These are phyloP conservation scores for Subanguina moxae DNA, from an alignment of 1,140 invertebrate genomes.

Conservation along the genomic window DNA sequence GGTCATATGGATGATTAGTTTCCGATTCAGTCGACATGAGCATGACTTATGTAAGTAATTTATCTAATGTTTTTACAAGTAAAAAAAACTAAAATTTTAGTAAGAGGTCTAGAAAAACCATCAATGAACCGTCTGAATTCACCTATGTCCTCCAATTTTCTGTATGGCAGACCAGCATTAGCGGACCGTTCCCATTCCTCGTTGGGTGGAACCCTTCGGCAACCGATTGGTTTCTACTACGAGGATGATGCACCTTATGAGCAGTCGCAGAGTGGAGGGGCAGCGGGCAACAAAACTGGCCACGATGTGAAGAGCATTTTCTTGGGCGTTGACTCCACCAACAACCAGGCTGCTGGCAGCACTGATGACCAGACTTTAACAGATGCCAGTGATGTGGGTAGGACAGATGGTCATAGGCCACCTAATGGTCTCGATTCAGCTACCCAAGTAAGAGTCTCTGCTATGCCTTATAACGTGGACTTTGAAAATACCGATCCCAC, in stretches of 20 bases:
- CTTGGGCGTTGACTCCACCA: conserved; percentile 28
- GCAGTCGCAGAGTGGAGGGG: conserved; percentile 6
- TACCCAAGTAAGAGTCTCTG: neutral
- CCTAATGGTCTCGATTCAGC: neutral
- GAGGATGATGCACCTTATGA: conserved; percentile 45
- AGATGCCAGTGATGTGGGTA: neutral
- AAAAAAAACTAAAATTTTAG: conserved; percentile 14
- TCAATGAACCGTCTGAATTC: conserved; percentile 28
- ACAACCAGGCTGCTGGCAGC: neutral
- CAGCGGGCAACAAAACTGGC: conserved; percentile 10
- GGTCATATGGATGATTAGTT: conserved; percentile 39
- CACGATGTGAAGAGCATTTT: conserved; percentile 52
- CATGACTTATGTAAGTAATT: conserved; percentile 29
- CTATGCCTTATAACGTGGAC: neutral
- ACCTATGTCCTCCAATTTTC: conserved; percentile 44
- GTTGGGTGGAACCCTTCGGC: conserved; percentile 26
- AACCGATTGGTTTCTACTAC: conserved; percentile 45
- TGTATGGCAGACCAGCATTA: conserved; percentile 40
- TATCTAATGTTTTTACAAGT: conserved; percentile 12
- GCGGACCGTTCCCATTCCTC: conserved; percentile 16
- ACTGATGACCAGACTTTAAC: conserved; percentile 9
- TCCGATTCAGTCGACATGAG: conserved; percentile 36
- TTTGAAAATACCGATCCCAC: conserved; percentile 6
- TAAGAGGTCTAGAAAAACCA: conserved; percentile 31
- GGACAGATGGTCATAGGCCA: neutral